These are phyloP conservation scores for Coremacera marginata DNA, from an alignment of 2,888 invertebrate genomes.

Conservation along the genomic window DNA sequence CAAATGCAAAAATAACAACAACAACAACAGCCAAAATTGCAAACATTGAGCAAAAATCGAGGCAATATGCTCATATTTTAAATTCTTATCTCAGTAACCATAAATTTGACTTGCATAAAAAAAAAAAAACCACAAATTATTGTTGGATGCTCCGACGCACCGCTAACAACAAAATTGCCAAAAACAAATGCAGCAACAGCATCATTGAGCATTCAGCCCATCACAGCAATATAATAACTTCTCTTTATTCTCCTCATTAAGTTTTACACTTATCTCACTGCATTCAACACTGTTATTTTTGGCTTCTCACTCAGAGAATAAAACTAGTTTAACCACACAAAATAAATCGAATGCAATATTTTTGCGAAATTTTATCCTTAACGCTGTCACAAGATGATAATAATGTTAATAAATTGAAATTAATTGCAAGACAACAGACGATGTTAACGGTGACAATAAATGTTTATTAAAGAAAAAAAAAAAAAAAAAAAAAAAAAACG, in stretches of 20 bases:
- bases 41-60: conserved; percentile 19
- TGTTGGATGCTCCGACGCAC: conserved; percentile 6
- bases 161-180: background rate
- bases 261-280: background rate
- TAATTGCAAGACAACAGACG: background rate
- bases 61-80: conserved; percentile 17
- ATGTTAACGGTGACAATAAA: too few species aligned
- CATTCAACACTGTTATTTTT: background rate
- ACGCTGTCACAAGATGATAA: background rate
- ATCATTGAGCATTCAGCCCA: background rate
- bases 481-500: too few species aligned
- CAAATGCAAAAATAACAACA: background rate
- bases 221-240: conserved; percentile 4
- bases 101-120: conserved; percentile 14
- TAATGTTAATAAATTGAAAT: background rate
- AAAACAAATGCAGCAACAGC: conserved; percentile 6
- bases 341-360: background rate
- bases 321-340: background rate
- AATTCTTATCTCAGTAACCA: conserved; percentile 24
- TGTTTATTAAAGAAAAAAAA: too few species aligned
- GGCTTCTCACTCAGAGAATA: background rate
- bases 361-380: background rate
- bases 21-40: background rate
- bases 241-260: background rate
- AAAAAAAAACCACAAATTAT: too few species aligned